Conservation (phyloP, 2,888 invertebrate genomes). For the Ferdinandea cuprea region DNA sequence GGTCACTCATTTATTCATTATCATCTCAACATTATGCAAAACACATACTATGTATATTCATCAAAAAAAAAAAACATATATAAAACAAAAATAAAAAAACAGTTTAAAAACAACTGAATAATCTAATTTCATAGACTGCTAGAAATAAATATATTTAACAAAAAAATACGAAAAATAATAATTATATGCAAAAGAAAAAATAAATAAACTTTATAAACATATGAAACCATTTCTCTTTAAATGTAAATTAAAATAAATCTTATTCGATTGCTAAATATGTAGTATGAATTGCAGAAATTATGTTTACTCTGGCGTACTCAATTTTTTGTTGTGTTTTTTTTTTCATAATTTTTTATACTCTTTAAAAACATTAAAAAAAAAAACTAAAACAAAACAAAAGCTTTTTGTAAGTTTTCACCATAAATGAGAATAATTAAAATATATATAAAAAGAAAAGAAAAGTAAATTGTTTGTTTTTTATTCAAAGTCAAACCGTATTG, state of each 20-base stretch:
- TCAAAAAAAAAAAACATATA: constrained; percentile 19
- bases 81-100: constrained; percentile 30
- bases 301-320: constrained; percentile 20
- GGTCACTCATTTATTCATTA: constrained; percentile 17
- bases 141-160: constrained; percentile 58
- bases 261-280: constrained; percentile 9
- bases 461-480: too few species aligned
- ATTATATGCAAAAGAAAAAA: constrained; percentile 10
- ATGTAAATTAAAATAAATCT: constrained; percentile 13
- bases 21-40: constrained; percentile 22
- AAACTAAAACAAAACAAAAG: constrained; percentile 19
- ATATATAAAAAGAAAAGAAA: constrained; percentile 49
- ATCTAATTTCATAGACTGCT: constrained; percentile 72
- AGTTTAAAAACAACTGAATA: constrained; percentile 62
- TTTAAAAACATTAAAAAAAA: constrained; percentile 27
- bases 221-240: constrained; percentile 4
- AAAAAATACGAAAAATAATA: constrained; percentile 1
- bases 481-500: too few species aligned
- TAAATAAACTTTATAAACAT: constrained; percentile 15
- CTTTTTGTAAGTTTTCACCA: constrained; percentile 72
- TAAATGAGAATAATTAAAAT: constrained; percentile 62
- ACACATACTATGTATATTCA: constrained; percentile 37
- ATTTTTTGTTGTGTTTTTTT: constrained; percentile 6
- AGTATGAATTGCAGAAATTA: constrained; percentile 48
- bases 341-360: constrained; percentile 53